Percentiles rank a stretch among this genome's conserved stretches.
phyloP scores from a whole-genome alignment of 1,140 invertebrate genomes.

The Caenorhabditis brenneri region DNA sequence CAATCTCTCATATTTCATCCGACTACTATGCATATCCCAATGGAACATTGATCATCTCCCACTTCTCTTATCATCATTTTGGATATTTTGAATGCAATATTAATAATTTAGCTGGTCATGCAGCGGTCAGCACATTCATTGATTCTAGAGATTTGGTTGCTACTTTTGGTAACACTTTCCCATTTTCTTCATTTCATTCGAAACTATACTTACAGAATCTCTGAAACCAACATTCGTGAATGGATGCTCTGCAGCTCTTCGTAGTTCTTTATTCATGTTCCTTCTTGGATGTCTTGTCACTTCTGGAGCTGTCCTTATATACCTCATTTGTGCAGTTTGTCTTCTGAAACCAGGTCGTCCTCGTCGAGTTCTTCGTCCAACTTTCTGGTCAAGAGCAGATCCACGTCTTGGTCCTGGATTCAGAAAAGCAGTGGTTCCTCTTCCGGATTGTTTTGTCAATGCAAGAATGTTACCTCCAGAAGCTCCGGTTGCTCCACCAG shows the following conservation, averaged over 20 bases:
- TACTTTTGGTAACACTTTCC: not conserved
- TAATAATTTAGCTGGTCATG: slow-evolving; percentile 43
- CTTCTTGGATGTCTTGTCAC: slow-evolving; percentile 48
- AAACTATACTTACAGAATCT: not conserved
- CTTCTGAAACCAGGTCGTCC: slow-evolving; percentile 18
- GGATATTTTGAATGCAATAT: slow-evolving; percentile 37
- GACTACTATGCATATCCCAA: slow-evolving; percentile 24
- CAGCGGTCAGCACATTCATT: not conserved
- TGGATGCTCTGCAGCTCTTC: slow-evolving; percentile 22
- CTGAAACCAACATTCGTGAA: slow-evolving; percentile 12
- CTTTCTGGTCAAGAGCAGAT: slow-evolving; percentile 37
- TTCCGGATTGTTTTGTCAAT: slow-evolving; percentile 40
- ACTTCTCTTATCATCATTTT: slow-evolving; percentile 40
- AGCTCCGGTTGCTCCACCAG: not conserved
- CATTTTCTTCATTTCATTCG: not conserved
- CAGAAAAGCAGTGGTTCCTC: slow-evolving; percentile 43
- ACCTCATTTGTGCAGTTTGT: slow-evolving; percentile 38
- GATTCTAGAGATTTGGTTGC: slow-evolving; percentile 1
- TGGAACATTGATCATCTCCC: slow-evolving; percentile 8
- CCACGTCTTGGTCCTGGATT: slow-evolving; percentile 39
- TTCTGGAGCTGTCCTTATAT: slow-evolving; percentile 31
- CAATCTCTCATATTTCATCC: slow-evolving; percentile 21
- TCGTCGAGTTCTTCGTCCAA: slow-evolving; percentile 24
- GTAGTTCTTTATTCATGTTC: slow-evolving; percentile 42
- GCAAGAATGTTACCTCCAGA: slow-evolving; percentile 6